These are phyloP conservation scores for Sminthopsis crassicaudata DNA, from an alignment of 2,113 vertebrate genomes.

Conservation along the genomic window DNA sequence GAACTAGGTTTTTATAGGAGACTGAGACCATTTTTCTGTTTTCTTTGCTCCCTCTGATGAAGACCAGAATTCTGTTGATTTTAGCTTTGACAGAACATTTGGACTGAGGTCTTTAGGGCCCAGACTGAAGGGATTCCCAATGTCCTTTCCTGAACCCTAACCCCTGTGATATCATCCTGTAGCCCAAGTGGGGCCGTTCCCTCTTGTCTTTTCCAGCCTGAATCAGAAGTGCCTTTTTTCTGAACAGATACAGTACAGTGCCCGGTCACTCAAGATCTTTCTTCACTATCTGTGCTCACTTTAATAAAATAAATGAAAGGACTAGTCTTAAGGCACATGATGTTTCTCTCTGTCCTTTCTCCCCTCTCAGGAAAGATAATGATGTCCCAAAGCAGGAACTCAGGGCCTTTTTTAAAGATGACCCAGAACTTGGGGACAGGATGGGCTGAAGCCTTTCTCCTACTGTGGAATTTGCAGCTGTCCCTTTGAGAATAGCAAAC, in stretches of 20 bases:
- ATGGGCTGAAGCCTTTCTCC: background rate
- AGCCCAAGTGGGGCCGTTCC: background rate
- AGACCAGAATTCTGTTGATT: background rate
- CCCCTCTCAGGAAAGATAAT: background rate
- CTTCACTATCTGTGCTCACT: background rate
- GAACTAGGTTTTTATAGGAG: conserved; percentile 1
- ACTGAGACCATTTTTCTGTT: background rate
- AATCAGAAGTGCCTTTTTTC: background rate
- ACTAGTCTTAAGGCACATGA: background rate
- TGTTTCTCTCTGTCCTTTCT: background rate
- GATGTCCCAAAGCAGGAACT: background rate
- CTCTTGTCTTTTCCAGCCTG: background rate
- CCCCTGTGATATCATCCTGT: background rate
- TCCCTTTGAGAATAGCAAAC: background rate
- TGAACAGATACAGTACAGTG: background rate
- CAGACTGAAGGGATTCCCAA: background rate
- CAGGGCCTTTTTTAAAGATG: background rate
- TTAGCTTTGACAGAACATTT: background rate
- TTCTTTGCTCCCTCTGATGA: background rate
- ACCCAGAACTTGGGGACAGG: background rate
- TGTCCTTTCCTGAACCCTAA: background rate
- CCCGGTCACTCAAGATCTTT: background rate
- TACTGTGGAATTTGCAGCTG: background rate
- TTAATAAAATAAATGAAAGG: background rate
- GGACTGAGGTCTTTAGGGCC: background rate